Evolutionary conservation across 2,888 invertebrate genomes (phyloP), one percentile per base, ranked within the genome.

Genomic region (Cerceris ruficornis): DNA sequence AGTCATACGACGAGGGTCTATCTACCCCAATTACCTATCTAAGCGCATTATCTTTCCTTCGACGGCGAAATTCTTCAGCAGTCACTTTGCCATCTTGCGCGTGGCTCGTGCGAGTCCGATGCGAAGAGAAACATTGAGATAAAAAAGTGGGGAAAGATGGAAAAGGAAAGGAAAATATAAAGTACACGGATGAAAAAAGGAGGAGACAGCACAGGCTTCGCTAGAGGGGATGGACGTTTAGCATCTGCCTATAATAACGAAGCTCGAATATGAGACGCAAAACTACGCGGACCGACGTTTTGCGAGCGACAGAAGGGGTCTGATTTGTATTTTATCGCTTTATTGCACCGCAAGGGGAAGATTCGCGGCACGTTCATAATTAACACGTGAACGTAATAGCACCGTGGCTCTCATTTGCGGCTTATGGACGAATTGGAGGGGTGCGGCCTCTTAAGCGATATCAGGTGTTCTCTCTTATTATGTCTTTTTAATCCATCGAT

Each of bases 191-290:
- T 6, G 2, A 49, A 17, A 64, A 67, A 43, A 50, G n/a, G n/a
- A 52, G n/a, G 67, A 58, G 65, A 58, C 46, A 69, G 59, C 55
- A 55, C 15, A 17, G 69, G 14, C 46, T 61, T n/a, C 15, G 46
- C 43, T 49, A 58, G 69, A 65, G 62, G 54, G 59, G 14, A 55
- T 11, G 68, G 61, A 49, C 55, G 80, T 74, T 82, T 76, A 80
- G 73, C 80, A 83, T 83, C 83, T 83, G 80, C 80, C 73, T 76
- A 55, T 76, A 83, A 83, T 71, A 76, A 76, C 62, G 69, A 70
- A 61, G 61, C 41, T 28, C 49, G 59, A 68, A 69, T 67, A 67
- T 68, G 75, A 75, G 41, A 54, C 59, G 46, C 64, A 57, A 59
- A 66, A 61, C 64, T 55, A 64, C 74, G 43, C n/a, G 15, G 57